phyloP scores from a whole-genome alignment of 2,888 invertebrate genomes.

The Himalopsyche kuldschensis region DNA sequence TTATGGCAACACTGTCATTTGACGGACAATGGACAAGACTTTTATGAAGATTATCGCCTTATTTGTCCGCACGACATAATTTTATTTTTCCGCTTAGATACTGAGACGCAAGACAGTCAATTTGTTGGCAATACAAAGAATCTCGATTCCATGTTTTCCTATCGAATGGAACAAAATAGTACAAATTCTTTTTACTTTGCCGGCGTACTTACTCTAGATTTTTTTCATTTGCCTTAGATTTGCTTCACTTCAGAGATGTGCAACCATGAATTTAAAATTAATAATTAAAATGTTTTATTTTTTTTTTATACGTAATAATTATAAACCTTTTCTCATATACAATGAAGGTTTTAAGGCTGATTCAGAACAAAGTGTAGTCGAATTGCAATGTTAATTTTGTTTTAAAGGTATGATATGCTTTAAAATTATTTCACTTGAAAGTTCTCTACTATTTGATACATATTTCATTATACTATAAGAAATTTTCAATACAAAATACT shows the following conservation, averaged over 20 bases:
- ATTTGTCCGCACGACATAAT: not conserved
- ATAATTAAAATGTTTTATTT: too few species aligned
- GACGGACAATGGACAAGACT: not conserved
- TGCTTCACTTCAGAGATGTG: not conserved
- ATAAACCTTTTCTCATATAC: too few species aligned
- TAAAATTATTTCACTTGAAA: too few species aligned
- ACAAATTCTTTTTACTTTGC: not conserved
- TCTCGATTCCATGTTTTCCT: slow-evolving; percentile 1
- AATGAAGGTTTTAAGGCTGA: too few species aligned
- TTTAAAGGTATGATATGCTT: too few species aligned
- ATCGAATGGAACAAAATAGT: slow-evolving; percentile 12
- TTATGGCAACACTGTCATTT: not conserved
- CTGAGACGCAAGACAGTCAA: not conserved
- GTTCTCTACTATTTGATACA: too few species aligned
- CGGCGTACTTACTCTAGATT: not conserved
- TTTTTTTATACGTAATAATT: too few species aligned
- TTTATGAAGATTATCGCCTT: not conserved
- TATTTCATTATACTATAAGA: too few species aligned
- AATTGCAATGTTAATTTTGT: too few species aligned
- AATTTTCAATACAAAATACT: too few species aligned
- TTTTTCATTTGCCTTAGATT: not conserved
- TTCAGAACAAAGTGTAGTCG: too few species aligned
- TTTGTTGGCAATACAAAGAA: not conserved
- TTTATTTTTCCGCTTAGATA: not conserved
- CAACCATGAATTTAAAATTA: not conserved